Conservation (phyloP, 2,113 vertebrate genomes). For the Connochaetes taurinus region DNA sequence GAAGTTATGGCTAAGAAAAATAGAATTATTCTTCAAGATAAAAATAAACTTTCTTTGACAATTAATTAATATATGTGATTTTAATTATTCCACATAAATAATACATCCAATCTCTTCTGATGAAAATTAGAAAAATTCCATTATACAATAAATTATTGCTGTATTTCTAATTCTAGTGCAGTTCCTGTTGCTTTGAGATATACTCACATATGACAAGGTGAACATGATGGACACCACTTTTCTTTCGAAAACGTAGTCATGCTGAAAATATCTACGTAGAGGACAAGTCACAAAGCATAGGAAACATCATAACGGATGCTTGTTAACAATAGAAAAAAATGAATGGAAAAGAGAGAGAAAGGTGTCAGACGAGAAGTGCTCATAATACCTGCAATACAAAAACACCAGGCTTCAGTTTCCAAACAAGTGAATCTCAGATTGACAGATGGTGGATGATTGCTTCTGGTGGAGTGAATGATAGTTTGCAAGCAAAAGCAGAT, state of each 20-base stretch:
- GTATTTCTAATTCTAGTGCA: background rate
- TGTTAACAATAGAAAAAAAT: conserved; percentile 59
- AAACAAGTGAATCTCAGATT: conserved; percentile 52
- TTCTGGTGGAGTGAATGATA: conserved; percentile 49
- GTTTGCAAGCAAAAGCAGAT: conserved; percentile 73
- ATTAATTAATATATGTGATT: background rate
- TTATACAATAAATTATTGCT: background rate
- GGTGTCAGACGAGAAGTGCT: conserved; percentile 33
- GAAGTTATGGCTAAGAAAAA: background rate
- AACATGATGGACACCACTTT: conserved; percentile 24
- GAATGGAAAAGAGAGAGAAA: conserved; percentile 25
- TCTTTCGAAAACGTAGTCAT: conserved; percentile 61
- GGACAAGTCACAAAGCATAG: conserved; percentile 59
- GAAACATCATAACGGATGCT: conserved; percentile 54
- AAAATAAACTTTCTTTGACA: background rate
- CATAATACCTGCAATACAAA: conserved; percentile 39
- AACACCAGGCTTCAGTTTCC: conserved; percentile 43
- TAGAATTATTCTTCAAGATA: background rate
- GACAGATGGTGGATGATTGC: conserved; percentile 56
- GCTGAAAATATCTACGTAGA: conserved; percentile 55
- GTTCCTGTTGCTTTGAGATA: conserved; percentile 23
- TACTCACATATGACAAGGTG: conserved; percentile 40
- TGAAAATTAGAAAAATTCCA: background rate
- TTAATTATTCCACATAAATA: background rate
- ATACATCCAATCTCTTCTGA: background rate